Base-by-base conservation (phyloP, 2,888 invertebrate species). In the Chrysolina americana region DNA sequence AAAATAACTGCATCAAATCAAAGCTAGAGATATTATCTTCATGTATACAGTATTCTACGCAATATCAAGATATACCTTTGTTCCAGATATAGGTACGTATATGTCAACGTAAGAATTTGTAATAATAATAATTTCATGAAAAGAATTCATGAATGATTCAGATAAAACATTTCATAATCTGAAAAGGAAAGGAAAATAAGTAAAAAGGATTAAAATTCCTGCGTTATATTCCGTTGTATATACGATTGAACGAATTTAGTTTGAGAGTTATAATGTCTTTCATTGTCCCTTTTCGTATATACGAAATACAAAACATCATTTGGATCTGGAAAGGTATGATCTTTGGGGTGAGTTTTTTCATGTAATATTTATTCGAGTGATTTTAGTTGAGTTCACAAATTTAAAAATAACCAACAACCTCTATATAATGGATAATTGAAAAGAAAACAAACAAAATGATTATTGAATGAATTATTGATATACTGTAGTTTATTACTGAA, bases 111-210 rank as follows among this genome's bases (percentile, higher is more conserved):
- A 19, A 17, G 50, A 53, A 53, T 53, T 53, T 53, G n/a, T n/a
- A n/a, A n/a, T n/a, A n/a, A 3, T 53, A 53, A 53, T 19, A 17
- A 53, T 21, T 10, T 21, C 50, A 53, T 53, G 17, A 19, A 10
- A 53, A 53, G 50, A 53, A 53, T 53, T 53, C 50, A 53, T 21
- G 50, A 19, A 53, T 53, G 50, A 53, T 19, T 19, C 9, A 53
- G 19, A 19, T 53, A 11, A 53, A 53, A 19, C n/a, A 53, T 17
- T 44, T 44, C 44, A 44, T 44, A 5, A 11, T 11, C 8, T 44
- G 11, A 13, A 44, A 53, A n/a, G n/a, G n/a, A n/a, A n/a, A n/a
- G n/a, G n/a, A n/a, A n/a, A n/a, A n/a, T 19, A 19, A 53, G 50
- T 19, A 2, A 53, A 53, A 17, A 53, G 50, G 50, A 53, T 53